Conservation (phyloP, 92 coral and sea anemone species). For the Diadumene lineata region DNA sequence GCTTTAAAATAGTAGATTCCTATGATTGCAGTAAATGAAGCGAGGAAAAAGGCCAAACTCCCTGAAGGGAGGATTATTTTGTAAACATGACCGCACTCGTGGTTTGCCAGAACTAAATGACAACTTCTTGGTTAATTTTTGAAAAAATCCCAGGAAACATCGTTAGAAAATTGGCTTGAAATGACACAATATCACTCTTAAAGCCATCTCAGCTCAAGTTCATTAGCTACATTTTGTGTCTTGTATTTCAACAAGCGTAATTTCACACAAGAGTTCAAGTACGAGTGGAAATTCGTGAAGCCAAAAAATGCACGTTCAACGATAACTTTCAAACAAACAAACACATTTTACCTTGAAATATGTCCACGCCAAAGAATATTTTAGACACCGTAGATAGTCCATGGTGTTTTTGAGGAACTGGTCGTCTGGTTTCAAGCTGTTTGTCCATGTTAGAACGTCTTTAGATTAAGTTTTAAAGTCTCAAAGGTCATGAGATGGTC, state of each 20-base stretch:
- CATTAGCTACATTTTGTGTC: background rate
- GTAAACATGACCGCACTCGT: no score
- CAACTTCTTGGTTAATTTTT: no score
- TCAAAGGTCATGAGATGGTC: background rate
- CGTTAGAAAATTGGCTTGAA: no score
- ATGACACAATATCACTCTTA: background rate
- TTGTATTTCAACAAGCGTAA: background rate
- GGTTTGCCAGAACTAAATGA: no score
- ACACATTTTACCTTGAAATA: constrained; percentile 73
- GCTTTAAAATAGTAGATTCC: background rate
- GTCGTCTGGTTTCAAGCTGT: constrained; percentile 58
- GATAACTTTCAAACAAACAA: background rate
- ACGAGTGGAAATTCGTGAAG: background rate
- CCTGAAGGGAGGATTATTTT: no score
- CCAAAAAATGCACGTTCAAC: no score
- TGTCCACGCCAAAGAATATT: constrained; percentile 82
- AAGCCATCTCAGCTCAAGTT: background rate
- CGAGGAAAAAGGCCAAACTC: no score
- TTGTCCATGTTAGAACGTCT: constrained; percentile 47
- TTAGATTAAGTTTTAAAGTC: background rate
- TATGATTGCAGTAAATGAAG: background rate
- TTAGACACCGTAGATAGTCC: constrained; percentile 72
- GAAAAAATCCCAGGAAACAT: background rate
- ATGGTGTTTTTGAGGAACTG: constrained; percentile 57
- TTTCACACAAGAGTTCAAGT: background rate